phyloP scores from a whole-genome alignment of 1,140 invertebrate genomes.

The Bombus waltoni region DNA sequence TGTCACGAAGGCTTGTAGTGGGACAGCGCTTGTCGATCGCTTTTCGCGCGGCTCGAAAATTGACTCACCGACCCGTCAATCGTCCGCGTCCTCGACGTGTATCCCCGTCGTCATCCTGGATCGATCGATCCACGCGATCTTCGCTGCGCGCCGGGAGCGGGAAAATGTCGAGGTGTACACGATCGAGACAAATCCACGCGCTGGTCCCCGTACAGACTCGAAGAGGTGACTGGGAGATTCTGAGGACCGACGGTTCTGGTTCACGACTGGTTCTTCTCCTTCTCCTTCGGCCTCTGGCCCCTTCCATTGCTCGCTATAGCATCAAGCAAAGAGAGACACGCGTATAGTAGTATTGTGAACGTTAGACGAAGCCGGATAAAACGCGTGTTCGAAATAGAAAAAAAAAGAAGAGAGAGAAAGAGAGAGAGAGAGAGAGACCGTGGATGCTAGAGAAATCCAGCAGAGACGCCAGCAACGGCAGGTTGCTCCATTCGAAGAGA shows the following conservation, averaged over 20 bases:
- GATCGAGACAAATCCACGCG: slow-evolving; percentile 55
- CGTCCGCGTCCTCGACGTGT: slow-evolving; percentile 8
- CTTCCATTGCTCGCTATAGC: slow-evolving; percentile 55
- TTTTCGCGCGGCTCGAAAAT: slow-evolving; percentile 14
- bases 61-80: slow-evolving; percentile 49
- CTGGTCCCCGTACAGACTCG: slow-evolving; percentile 65
- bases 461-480: slow-evolving; percentile 33
- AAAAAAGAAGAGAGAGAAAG: not conserved
- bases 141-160: not conserved
- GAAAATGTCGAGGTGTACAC: slow-evolving; percentile 19
- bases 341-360: not conserved
- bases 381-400: slow-evolving; percentile 5
- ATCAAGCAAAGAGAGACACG: slow-evolving; percentile 53
- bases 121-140: slow-evolving; percentile 16
- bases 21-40: not conserved
- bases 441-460: slow-evolving; percentile 49
- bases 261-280: slow-evolving; percentile 72
- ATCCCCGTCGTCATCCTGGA: slow-evolving; percentile 35
- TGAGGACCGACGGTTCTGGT: slow-evolving; percentile 71
- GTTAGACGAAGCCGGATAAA: not conserved
- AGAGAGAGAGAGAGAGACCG: not conserved
- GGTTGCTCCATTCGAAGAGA: slow-evolving; percentile 50
- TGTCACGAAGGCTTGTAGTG: not conserved
- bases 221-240: slow-evolving; percentile 71
- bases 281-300: slow-evolving; percentile 68